These are phyloP conservation scores for Coenobita brevimanus DNA, from an alignment of 1,140 invertebrate genomes.

Conservation along the genomic window DNA sequence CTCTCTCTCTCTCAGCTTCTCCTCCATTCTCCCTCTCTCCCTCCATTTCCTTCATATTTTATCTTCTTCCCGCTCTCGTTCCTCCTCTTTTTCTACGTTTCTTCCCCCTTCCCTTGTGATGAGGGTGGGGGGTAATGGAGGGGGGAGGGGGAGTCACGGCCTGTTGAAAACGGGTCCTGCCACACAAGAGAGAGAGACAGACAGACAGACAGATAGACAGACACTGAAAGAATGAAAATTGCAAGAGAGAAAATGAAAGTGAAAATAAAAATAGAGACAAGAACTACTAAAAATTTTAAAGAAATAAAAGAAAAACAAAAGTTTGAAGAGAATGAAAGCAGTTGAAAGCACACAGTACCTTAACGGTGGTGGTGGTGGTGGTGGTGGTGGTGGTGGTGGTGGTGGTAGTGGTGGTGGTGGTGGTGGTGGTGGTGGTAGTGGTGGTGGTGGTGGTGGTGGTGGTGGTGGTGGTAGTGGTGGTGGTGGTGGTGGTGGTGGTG, in stretches of 20 bases:
- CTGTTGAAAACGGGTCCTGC: background rate
- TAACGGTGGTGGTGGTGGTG: background rate
- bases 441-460: conserved; percentile 2
- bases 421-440: conserved; percentile 4
- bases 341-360: background rate
- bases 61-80: background rate
- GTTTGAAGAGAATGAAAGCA: background rate
- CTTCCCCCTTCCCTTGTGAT: background rate
- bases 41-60: background rate
- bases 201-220: too few relatives aligned
- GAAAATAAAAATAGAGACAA: too few relatives aligned
- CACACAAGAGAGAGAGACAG: background rate
- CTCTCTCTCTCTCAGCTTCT: background rate
- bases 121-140: too few relatives aligned
- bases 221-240: too few relatives aligned
- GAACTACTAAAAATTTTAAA: too few relatives aligned
- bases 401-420: background rate
- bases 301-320: too few relatives aligned
- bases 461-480: background rate
- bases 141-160: background rate
- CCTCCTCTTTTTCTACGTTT: background rate
- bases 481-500: background rate
- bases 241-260: too few relatives aligned
- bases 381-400: background rate
- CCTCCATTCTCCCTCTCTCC: background rate